Percentiles rank a stretch among this genome's conserved stretches.
Conservation (phyloP, 2,888 invertebrate genomes). For the Metallyticus violacea region DNA sequence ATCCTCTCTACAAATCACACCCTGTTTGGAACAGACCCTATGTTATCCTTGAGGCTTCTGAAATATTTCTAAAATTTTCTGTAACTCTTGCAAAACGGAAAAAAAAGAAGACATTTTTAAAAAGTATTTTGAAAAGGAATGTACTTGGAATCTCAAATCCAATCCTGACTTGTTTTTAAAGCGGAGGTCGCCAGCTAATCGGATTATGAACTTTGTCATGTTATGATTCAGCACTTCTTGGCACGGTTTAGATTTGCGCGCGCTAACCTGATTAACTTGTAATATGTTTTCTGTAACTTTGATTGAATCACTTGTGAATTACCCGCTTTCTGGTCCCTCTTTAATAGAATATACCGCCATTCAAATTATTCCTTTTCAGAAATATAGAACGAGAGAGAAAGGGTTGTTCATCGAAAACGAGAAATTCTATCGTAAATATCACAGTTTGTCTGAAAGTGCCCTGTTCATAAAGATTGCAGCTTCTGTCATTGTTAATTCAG, state of each 20-base stretch:
- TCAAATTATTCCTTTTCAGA: not conserved
- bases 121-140: not conserved
- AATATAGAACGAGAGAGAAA: too few relatives aligned
- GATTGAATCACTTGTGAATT: not conserved
- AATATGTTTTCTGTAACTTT: not conserved
- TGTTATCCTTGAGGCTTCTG: too few relatives aligned
- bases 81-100: too few relatives aligned
- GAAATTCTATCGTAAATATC: too few relatives aligned
- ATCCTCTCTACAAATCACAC: too few relatives aligned
- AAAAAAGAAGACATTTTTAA: too few relatives aligned
- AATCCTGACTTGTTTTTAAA: not conserved
- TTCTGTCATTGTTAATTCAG: too few relatives aligned
- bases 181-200: not conserved
- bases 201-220: not conserved
- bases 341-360: not conserved
- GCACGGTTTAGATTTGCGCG: not conserved
- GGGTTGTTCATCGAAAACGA: too few relatives aligned
- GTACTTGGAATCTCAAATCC: not conserved
- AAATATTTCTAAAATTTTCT: too few relatives aligned
- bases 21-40: too few relatives aligned
- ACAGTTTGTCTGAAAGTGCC: too few relatives aligned
- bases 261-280: not conserved
- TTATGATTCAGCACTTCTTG: not conserved
- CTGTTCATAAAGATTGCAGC: too few relatives aligned
- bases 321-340: not conserved